These are phyloP conservation scores for Formica exsecta DNA, from an alignment of 1,140 invertebrate species.

Conservation along the genomic window DNA sequence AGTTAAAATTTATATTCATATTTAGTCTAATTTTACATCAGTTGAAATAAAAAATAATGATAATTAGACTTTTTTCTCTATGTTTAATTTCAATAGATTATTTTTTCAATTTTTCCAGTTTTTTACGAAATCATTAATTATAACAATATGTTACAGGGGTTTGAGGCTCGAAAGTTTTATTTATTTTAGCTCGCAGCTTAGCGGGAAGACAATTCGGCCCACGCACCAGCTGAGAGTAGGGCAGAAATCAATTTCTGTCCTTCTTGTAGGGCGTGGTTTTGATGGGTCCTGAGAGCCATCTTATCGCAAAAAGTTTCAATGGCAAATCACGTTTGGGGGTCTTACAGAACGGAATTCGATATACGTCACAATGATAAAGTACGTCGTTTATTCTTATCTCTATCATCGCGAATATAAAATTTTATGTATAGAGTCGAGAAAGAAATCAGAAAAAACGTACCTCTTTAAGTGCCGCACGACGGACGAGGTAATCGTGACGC, in stretches of 20 bases:
- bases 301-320: conserved; percentile 33
- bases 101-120: background rate
- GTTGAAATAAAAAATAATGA: conserved; percentile 3
- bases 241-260: conserved; percentile 63
- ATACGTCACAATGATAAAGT: conserved; percentile 13
- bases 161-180: background rate
- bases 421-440: background rate
- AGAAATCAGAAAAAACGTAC: conserved; percentile 51
- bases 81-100: background rate
- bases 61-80: background rate
- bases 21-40: background rate
- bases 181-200: background rate
- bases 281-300: conserved; percentile 8
- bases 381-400: conserved; percentile 9
- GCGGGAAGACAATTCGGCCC: conserved; percentile 17
- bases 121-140: background rate
- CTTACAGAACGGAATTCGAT: conserved; percentile 17
- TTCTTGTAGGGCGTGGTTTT: conserved; percentile 62
- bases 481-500: conserved; percentile 70
- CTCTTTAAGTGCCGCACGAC: conserved; percentile 1
- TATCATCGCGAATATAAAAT: conserved; percentile 48
- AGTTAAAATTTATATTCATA: background rate
- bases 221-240: conserved; percentile 9
- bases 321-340: conserved; percentile 2
- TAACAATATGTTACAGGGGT: background rate